phyloP scores from a whole-genome alignment of 1,140 invertebrate genomes.

The Sitophilus oryzae region DNA sequence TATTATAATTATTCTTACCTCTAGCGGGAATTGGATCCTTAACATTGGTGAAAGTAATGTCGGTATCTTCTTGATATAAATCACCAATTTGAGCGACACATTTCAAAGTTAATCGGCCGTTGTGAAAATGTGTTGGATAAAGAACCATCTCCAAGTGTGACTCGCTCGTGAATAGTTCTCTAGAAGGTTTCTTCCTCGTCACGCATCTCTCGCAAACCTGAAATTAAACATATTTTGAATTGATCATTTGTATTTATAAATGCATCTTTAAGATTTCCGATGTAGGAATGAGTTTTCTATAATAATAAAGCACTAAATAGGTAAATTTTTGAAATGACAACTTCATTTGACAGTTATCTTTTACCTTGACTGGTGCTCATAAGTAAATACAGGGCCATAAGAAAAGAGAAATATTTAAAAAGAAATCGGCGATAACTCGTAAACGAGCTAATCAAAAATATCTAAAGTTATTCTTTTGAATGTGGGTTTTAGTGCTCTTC shows the following conservation, averaged over 20 bases:
- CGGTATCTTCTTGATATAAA: conserved; percentile 50
- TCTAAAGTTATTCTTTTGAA: too few relatives aligned
- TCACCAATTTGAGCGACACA: conserved; percentile 52
- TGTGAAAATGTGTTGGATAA: conserved; percentile 41
- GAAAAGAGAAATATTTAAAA: too few relatives aligned
- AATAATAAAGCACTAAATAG: too few relatives aligned
- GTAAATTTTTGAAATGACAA: too few relatives aligned
- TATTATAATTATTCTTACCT: too few relatives aligned
- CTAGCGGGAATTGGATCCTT: conserved; percentile 53
- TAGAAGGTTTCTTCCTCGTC: conserved; percentile 27
- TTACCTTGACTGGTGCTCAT: too few relatives aligned
- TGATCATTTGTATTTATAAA: background rate
- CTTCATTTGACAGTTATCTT: too few relatives aligned
- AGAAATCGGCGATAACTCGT: too few relatives aligned
- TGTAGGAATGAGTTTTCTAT: too few relatives aligned
- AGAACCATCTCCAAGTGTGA: conserved; percentile 38
- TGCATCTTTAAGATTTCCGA: too few relatives aligned
- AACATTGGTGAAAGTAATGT: conserved; percentile 49
- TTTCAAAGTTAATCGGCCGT: conserved; percentile 46
- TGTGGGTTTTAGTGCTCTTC: background rate
- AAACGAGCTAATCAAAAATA: too few relatives aligned
- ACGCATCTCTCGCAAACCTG: conserved; percentile 45
- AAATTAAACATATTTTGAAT: conserved; percentile 23
- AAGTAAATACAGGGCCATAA: too few relatives aligned
- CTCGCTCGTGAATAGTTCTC: conserved; percentile 40